phyloP scores from a whole-genome alignment of 2,797 vertebrate genomes.

The Urophycis tenuis region DNA sequence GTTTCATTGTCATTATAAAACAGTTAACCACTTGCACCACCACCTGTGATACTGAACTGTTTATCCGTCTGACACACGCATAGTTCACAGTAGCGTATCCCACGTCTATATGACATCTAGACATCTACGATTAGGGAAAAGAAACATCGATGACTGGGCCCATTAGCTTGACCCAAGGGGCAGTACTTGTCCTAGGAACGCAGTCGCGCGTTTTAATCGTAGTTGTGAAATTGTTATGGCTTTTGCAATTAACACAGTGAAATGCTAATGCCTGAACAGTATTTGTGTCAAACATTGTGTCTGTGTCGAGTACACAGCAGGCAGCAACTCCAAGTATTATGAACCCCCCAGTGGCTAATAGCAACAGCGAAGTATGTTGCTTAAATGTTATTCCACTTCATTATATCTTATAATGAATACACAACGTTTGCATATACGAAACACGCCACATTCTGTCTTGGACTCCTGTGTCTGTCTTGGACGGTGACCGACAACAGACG shows the following conservation, averaged over 20 bases:
- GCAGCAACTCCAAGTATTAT: background rate
- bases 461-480: too few species aligned
- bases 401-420: background rate
- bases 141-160: background rate
- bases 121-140: too few species aligned
- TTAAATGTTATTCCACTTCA: background rate
- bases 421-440: background rate
- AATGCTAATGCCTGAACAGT: background rate
- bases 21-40: background rate
- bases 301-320: background rate
- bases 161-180: background rate
- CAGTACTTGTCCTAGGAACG: background rate
- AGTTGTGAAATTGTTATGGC: background rate
- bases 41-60: too few species aligned
- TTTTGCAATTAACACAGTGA: too few species aligned
- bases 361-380: background rate
- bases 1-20: background rate
- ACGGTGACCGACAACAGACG: background rate
- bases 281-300: background rate
- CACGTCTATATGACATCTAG: too few species aligned
- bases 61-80: too few species aligned
- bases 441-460: too few species aligned
- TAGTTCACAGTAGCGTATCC: too few species aligned
- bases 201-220: background rate
- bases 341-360: background rate